Percentiles rank a stretch among this genome's conserved stretches.
phyloP scores from a whole-genome alignment of 2,797 vertebrate genomes.

The Octomys mimax region DNA sequence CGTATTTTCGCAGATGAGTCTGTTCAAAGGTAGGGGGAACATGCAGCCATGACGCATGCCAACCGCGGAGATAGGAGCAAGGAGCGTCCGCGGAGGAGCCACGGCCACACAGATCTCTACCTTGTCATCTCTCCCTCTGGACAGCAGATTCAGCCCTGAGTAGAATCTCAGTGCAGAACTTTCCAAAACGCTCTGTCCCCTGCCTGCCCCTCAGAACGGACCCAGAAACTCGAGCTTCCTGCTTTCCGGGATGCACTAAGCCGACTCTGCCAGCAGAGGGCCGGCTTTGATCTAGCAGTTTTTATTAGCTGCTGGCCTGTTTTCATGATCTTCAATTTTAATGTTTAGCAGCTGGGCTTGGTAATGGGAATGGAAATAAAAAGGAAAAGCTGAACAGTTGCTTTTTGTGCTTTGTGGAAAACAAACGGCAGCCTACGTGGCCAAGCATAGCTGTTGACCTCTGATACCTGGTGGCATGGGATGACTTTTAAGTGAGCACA shows the following conservation, averaged over 20 bases:
- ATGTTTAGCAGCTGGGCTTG: slow-evolving; percentile 78
- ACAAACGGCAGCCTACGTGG: not conserved
- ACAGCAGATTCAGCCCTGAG: not conserved
- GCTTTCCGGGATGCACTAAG: slow-evolving; percentile 48
- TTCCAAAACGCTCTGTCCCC: not conserved
- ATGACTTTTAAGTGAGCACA: slow-evolving; percentile 17
- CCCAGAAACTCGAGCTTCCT: not conserved
- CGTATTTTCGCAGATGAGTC: not conserved
- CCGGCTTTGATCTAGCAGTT: slow-evolving; percentile 81
- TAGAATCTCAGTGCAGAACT: not conserved
- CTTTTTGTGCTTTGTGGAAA: slow-evolving; percentile 62
- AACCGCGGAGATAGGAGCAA: not conserved
- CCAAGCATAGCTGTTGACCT: not conserved
- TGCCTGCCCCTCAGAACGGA: slow-evolving; percentile 33
- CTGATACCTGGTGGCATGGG: not conserved
- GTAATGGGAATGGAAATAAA: slow-evolving; percentile 70
- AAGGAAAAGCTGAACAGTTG: slow-evolving; percentile 51
- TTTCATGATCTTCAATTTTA: slow-evolving; percentile 80
- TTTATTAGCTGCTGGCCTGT: slow-evolving; percentile 75
- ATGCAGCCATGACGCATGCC: accelerated
- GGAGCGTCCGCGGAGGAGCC: not conserved
- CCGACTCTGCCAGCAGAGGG: slow-evolving; percentile 87
- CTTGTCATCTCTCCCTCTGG: not conserved
- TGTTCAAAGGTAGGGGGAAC: not conserved
- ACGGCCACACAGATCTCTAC: accelerated